Evolutionary conservation across 1,140 invertebrate species (phyloP), one percentile per base, ranked within the genome.

Genomic region (Drosophila lacertosa): DNA sequence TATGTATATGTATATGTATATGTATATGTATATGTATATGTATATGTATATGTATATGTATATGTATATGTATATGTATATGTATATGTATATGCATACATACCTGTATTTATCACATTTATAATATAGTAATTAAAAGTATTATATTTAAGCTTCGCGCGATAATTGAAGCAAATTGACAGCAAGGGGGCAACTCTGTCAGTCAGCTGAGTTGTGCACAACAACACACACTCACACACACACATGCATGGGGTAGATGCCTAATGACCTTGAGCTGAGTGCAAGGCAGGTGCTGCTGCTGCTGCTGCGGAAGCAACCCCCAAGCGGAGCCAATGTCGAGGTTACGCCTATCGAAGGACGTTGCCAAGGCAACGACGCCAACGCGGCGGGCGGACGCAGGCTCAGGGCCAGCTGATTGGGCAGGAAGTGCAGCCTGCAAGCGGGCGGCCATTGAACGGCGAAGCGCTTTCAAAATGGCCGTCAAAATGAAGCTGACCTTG

Each of bases 311-410:
- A 58, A 55, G 59, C 80, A 84, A 84, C 80, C 81, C 79, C 66
- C 80, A 53, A 70, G 26, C 35, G 72, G 24, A 29, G 80, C 66
- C 82, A 86, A 86, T 86, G 82, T 86, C 82, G 78, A 81, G 82
- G 82, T 64, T 59, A 86, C 82, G 82, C 82, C 82, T 74, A 88
- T 78, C 77, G 68, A 84, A 86, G 81, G 77, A 57, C 82, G 74
- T 71, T 68, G 77, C 66, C 77, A 88, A 81, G 77, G 77, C 81
- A 60, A 77, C 73, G 55, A 22, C 51, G 39, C 32, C 57, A 66
- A 54, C 48, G 66, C 65, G 50, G 55, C 64, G 13, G 60, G 51
- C 35, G 32, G 45, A n/a, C 45, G 42, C 18, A 3, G 50, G 33
- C 53, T 63, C 77, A 78, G 79, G 74, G 74, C 64, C 70, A 63